Conservation (phyloP, 2,113 vertebrate genomes). For the Promerops cafer region DNA sequence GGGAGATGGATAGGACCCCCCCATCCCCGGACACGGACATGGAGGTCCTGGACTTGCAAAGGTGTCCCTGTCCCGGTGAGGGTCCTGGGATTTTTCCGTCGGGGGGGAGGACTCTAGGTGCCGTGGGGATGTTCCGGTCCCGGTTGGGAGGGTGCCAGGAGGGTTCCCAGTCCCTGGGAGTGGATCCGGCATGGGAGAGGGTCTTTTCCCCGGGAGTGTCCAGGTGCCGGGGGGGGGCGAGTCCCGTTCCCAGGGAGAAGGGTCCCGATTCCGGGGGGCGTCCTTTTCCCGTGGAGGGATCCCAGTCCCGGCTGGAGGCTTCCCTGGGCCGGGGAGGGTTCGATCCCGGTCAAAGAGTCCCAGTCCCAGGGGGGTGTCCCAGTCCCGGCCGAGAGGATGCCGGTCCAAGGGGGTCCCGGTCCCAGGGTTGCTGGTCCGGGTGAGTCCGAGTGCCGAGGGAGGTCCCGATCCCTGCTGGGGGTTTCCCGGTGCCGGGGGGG, state of each 20-base stretch:
- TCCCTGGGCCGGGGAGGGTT: neutral
- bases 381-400: neutral
- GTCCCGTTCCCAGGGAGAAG: neutral
- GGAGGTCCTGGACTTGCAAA: neutral
- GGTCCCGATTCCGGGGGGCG: neutral
- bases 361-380: neutral
- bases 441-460: neutral
- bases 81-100: neutral
- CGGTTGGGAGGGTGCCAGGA: neutral
- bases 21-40: neutral
- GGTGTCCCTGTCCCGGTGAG: neutral
- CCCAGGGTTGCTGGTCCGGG: no score
- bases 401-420: neutral
- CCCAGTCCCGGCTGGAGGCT: neutral
- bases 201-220: neutral
- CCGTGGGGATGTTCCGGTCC: neutral
- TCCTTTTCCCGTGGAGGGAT: neutral
- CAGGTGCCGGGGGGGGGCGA: no score
- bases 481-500: neutral
- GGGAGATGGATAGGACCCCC: neutral
- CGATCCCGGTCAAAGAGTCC: neutral
- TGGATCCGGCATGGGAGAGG: neutral
- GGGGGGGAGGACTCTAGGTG: neutral
- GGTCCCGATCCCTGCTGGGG: neutral
- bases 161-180: neutral